These are phyloP conservation scores for Rhinoderma darwinii DNA, from an alignment of 2,113 vertebrate species.

Conservation along the genomic window DNA sequence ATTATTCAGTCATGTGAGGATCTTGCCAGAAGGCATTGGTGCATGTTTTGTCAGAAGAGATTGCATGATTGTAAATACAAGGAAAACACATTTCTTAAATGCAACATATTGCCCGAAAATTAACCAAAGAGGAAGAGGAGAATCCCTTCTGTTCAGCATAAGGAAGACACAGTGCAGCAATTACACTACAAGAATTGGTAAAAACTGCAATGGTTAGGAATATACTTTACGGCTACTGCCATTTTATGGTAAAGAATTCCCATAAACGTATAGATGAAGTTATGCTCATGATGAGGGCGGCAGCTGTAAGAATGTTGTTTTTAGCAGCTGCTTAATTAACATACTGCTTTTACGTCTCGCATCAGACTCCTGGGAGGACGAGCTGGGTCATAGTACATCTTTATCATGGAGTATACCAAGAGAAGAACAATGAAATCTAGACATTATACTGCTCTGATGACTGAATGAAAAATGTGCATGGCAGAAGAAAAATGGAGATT, in stretches of 20 bases:
- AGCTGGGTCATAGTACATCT: conserved; percentile 41
- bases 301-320: conserved; percentile 32
- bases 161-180: conserved; percentile 6
- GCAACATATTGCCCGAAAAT: conserved; percentile 31
- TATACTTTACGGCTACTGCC: conserved; percentile 16
- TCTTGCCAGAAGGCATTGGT: conserved; percentile 62
- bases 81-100: conserved; percentile 62
- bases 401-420: neutral
- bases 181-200: neutral
- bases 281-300: neutral
- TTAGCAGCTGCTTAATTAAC: conserved; percentile 48
- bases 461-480: neutral
- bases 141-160: neutral
- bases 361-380: neutral
- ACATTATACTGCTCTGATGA: neutral
- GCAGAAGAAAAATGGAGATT: neutral
- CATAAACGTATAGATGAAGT: conserved; percentile 10
- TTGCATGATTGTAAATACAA: conserved; percentile 63
- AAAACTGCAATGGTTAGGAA: neutral
- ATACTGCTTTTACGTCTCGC: conserved; percentile 13
- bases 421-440: neutral
- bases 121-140: neutral
- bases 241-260: conserved; percentile 11
- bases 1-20: conserved; percentile 60
- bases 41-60: conserved; percentile 63